Conservation (phyloP, 1,140 invertebrate genomes). For the Danaus melanippus region DNA sequence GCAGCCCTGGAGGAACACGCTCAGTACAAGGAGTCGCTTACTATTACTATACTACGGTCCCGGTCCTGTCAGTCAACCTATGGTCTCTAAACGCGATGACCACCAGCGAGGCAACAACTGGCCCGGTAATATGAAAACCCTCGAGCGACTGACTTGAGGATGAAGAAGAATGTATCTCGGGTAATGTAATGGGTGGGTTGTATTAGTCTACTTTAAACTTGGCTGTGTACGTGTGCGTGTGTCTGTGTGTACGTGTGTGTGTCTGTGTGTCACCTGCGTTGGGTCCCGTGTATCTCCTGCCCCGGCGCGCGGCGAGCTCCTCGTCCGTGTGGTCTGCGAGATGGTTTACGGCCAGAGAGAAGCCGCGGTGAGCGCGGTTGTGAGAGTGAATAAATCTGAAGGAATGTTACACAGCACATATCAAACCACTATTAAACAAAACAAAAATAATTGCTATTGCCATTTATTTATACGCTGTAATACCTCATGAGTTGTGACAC, state of each 20-base stretch:
- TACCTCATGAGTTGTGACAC: too few species aligned
- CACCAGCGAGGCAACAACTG: too few species aligned
- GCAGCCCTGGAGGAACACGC: constrained; percentile 63
- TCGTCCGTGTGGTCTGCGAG: constrained; percentile 86
- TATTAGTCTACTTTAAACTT: too few species aligned
- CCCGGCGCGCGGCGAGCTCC: constrained; percentile 87
- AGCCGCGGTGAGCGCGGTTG: constrained; percentile 85
- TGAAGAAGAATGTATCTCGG: too few species aligned
- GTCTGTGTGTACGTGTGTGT: not conserved
- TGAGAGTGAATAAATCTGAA: constrained; percentile 86
- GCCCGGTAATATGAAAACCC: too few species aligned
- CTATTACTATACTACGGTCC: too few species aligned
- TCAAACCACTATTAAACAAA: not conserved
- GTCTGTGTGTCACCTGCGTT: constrained; percentile 72
- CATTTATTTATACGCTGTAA: too few species aligned
- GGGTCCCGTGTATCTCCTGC: constrained; percentile 77
- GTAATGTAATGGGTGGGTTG: too few species aligned
- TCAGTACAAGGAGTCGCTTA: too few species aligned
- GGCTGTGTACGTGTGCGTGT: not conserved
- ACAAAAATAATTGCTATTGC: not conserved
- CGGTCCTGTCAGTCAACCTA: too few species aligned
- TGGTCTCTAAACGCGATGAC: too few species aligned
- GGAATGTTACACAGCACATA: constrained; percentile 9
- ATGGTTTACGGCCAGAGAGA: constrained; percentile 87
- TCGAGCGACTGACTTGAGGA: too few species aligned